Conservation (phyloP, 2,797 vertebrate genomes). For the Scomberomorus guttatus region DNA sequence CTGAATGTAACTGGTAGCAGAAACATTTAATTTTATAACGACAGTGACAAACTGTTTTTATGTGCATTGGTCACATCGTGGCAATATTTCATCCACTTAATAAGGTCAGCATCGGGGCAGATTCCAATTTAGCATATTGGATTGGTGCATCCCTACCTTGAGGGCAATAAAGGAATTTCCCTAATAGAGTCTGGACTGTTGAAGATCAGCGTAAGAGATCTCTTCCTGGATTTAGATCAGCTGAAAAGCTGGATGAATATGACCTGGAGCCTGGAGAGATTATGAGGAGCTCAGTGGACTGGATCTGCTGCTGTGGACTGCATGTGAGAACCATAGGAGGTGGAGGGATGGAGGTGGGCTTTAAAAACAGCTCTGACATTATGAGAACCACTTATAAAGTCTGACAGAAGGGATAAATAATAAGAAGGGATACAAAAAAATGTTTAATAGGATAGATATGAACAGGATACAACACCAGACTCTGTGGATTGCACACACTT, state of each 20-base stretch:
- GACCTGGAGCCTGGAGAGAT: slow-evolving; percentile 20
- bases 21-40: neutral
- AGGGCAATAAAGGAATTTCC: neutral
- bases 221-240: neutral
- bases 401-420: neutral
- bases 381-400: neutral
- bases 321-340: slow-evolving; percentile 2
- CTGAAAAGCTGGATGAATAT: slow-evolving; percentile 21
- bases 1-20: neutral
- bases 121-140: neutral
- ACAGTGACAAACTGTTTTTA: neutral
- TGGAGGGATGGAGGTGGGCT: neutral
- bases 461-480: neutral
- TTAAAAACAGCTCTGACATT: neutral
- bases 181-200: neutral
- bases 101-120: neutral
- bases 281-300: slow-evolving; percentile 19
- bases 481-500: slow-evolving; percentile 23
- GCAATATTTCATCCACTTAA: no score
- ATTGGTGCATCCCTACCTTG: neutral
- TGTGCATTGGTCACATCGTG: no score
- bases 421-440: neutral
- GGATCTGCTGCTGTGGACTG: slow-evolving; percentile 6
- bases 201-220: neutral
- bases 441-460: slow-evolving; percentile 12